Conservation (phyloP, 2,113 vertebrate genomes). For the Haplotaxodon microlepis region DNA sequence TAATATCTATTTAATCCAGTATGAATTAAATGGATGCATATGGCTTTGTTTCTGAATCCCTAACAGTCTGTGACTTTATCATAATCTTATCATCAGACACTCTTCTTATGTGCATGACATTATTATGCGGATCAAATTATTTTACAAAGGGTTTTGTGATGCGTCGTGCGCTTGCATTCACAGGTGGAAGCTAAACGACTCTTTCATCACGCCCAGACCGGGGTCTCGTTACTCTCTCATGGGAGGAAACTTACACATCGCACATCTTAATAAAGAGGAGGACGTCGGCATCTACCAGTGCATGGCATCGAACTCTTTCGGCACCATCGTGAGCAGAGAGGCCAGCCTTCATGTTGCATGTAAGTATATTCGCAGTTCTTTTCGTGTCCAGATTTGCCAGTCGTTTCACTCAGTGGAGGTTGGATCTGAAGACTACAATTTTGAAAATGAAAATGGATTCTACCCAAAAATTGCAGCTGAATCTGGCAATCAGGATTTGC, state of each 20-base stretch:
- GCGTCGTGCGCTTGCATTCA: constrained; percentile 30
- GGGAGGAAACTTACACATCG: constrained; percentile 88
- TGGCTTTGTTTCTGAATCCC: background rate
- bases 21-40: background rate
- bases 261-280: constrained; percentile 81
- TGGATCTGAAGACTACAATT: background rate
- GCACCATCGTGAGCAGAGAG: constrained; percentile 88
- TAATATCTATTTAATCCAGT: background rate
- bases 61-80: background rate
- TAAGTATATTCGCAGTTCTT: constrained; percentile 70
- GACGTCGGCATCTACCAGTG: constrained; percentile 90
- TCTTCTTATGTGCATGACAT: background rate
- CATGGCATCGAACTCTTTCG: constrained; percentile 87
- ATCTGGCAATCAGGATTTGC: background rate
- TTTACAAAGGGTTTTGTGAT: background rate
- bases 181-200: constrained; percentile 94
- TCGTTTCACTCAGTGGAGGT: background rate
- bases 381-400: background rate
- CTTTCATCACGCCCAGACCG: constrained; percentile 71
- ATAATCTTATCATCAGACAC: background rate
- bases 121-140: background rate
- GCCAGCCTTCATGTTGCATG: constrained; percentile 89
- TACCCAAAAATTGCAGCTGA: background rate
- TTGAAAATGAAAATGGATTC: background rate
- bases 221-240: constrained; percentile 83